Evolutionary conservation across 2,888 invertebrate genomes (phyloP), one percentile per base, ranked within the genome.

Genomic region (Agrilus biguttatus): DNA sequence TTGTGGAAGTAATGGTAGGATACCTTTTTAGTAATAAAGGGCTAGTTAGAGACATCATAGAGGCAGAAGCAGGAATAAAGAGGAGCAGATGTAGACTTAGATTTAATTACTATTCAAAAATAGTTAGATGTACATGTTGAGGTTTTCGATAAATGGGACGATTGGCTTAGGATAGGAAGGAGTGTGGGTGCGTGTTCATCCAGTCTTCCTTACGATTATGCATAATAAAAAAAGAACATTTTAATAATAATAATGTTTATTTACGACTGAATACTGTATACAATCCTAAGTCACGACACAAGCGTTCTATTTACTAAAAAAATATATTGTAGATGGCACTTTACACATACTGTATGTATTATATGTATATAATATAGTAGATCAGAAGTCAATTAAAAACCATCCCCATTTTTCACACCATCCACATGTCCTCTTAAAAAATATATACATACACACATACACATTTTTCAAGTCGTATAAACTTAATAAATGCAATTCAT

Each of bases 271-370:
- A 65, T 66, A 66, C 66, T 66, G 65, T 66, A 65, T 66, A 66
- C 63, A 65, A 64, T 62, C 64, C 65, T 65, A 65, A 63, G 61
- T 65, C 63, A 65, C 64, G 63, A 66, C 65, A 61, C 65, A 66
- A 66, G 66, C 66, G 61, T 61, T 65, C 65, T 66, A 66, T 64
- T 56, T 63, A 63, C 65, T 67, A 67, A 63, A 66, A 66, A 67
- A 66, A 67, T 67, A 66, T 65, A 65, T 65, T 60, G 59, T 63
- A 62, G 65, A 66, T 66, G 66, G 66, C 66, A 66, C 66, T 66
- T 63, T 65, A 63, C 63, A 63, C 59, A 61, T 59, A 60, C 40
- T 45, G 57, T 55, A 56, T 57, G 57, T 52, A 57, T 56, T 57
- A 58, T 56, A 57, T 47, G 54, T 47, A 44, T 34, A 38, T 21